Base-by-base conservation (phyloP, 2,113 vertebrate genomes). In the Odontesthes bonariensis region DNA sequence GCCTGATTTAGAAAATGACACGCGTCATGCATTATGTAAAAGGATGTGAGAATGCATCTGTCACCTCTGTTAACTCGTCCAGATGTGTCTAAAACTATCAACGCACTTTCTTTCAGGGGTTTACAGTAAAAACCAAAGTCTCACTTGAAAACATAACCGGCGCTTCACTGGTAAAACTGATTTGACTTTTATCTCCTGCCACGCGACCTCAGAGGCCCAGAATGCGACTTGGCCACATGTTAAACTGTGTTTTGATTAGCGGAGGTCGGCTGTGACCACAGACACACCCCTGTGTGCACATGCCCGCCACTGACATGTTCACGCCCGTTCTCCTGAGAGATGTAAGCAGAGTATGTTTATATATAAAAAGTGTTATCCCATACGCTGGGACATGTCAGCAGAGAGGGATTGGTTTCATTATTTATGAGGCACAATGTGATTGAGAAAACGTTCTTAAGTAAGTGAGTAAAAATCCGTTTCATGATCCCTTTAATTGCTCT, bases 161-260 rank as follows among this genome's bases (percentile, higher is more conserved):
- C 6, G 38, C 54, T 32, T 65, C 12, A 55, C 0, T 32, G 6
- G 31, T 40, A 22, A 73, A 64, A 32, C 35, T 69, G 22, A 7
- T 49, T 47, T 73, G 5, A 32, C 27, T 27, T 62, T 79, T 13
- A 46, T 70, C 63, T n/a, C 5, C 23, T 56, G 67, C 68, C 68
- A 70, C 17, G 0, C 6, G 38, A 76, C n/a, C 59, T 73, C 67
- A 69, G 63, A 73, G 59, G 47, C 59, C 17, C 78, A 56, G 42
- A 73, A 54, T 58, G 63, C 20, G 42, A 1, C 22, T 49, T 27
- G 46, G 19, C 82, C 58, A 31, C 65, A 75, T 42, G 49, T 51
- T 69, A 46, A 71, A 46, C 61, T 49, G 19, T 69, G 76, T 66
- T 81, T 75, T 53, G 79, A 83, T 81, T 70, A 64, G 12, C 38